Percentiles rank a stretch among this genome's conserved stretches.
Conservation (phyloP, 2,797 vertebrate species). For the Dermochelys coriacea region DNA sequence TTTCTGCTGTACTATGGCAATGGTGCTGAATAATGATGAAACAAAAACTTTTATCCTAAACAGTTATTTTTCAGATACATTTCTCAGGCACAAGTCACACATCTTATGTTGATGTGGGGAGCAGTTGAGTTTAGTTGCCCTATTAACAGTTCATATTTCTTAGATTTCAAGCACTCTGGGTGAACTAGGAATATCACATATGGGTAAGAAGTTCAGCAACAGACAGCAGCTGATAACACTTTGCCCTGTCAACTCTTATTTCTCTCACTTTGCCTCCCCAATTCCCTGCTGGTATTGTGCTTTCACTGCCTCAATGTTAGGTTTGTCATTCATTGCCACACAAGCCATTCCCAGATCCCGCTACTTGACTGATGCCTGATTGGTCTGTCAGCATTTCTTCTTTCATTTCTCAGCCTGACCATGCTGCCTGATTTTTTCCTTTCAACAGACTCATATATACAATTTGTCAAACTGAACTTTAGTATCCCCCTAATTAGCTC, state of each 20-base stretch:
- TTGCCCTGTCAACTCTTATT: accelerated
- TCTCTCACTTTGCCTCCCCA: background rate
- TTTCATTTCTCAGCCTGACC: background rate
- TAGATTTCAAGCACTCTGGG: background rate
- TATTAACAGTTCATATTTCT: background rate
- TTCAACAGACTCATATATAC: background rate
- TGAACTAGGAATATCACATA: background rate
- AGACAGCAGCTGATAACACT: background rate
- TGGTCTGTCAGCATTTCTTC: background rate
- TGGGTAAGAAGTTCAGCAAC: background rate
- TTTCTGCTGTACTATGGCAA: background rate
- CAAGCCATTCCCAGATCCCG: background rate
- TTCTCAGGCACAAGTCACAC: background rate
- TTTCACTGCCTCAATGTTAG: background rate
- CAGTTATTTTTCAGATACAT: slow-evolving; percentile 18
- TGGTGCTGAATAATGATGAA: slow-evolving; percentile 32
- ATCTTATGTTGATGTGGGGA: background rate
- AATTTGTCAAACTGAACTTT: background rate
- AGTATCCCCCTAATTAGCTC: background rate
- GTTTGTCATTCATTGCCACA: background rate
- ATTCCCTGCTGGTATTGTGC: background rate
- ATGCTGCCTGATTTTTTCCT: background rate
- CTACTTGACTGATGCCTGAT: background rate
- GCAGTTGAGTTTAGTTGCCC: background rate
- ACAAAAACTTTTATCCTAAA: background rate